Base-by-base conservation (phyloP, 1,140 invertebrate species). In the Nymphalis io region DNA sequence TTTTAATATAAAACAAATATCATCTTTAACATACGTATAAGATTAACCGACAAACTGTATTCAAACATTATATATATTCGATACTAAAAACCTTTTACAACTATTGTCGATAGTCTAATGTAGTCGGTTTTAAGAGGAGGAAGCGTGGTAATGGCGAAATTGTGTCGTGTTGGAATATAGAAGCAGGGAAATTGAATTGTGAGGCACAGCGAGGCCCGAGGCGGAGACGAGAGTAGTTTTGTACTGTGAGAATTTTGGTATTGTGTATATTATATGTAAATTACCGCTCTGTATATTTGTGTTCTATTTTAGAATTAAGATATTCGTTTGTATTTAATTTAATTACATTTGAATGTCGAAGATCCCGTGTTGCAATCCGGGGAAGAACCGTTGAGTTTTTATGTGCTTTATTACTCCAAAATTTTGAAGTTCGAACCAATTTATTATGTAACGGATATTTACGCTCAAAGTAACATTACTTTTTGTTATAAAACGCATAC, bases 61-160 rank as follows among this genome's bases (percentile, higher is more conserved):
- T 8, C 16, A 12, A 20, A 51, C 16, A 51, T 8, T 8, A 44
- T 44, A 3, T 27, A 27, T 23, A 55, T 55, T 55, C 21, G 21
- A 55, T 55, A 55, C 23, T n/a, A n/a, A 23, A 23, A 55, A 55
- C 51, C 51, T 27, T 27, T 23, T 23, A 55, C 51, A 55, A 51
- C 16, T 20, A 18, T 51, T 51, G 46, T 51, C 38, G 20, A 44
- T 48, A 48, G 21, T 48, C 42, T 13, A 61, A 48, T 61, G 58
- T 42, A 18, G 61, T 64, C 40, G 62, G 46, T 60, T 33, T 33
- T 53, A 40, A 55, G 59, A 68, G 46, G 55, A 68, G 66, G 66
- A 60, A 68, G 44, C 18, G 40, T 39, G 64, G 60, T 72, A 72
- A 72, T 72, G 70, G 44, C 51, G 60, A 68, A 72, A 72, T 64